Evolutionary conservation across 2,113 vertebrate species (phyloP).

Genomic region (Melanotaenia duboulayi): DNA sequence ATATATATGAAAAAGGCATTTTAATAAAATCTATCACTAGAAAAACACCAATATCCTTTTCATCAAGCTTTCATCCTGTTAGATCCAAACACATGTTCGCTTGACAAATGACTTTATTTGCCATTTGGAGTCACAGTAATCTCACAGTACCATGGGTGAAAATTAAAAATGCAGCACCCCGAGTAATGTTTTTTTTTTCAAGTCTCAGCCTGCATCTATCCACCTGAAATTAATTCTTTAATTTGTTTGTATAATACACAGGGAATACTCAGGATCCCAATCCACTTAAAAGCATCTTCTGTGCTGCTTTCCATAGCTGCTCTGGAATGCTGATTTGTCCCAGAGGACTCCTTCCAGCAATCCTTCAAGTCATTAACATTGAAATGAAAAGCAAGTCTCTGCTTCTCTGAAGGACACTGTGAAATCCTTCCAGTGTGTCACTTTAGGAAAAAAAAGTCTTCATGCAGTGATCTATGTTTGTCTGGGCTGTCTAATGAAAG

Average conservation of each 20-base stretch:
- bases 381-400: slow-evolving; percentile 32
- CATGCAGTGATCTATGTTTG: neutral
- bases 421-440: slow-evolving; percentile 40
- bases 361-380: slow-evolving; percentile 54
- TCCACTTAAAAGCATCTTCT: slow-evolving; percentile 69
- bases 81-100: slow-evolving; percentile 48
- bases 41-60: slow-evolving; percentile 32
- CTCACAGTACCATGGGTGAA: slow-evolving; percentile 50
- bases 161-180: slow-evolving; percentile 68
- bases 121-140: slow-evolving; percentile 65
- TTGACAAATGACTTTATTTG: slow-evolving; percentile 72
- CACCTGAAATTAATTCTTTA: slow-evolving; percentile 79
- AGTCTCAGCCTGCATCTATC: slow-evolving; percentile 73
- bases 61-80: slow-evolving; percentile 47
- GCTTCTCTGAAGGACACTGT: slow-evolving; percentile 42
- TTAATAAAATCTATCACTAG: slow-evolving; percentile 33
- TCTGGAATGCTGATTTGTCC: slow-evolving; percentile 61
- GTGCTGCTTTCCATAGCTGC: slow-evolving; percentile 62
- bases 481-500: slow-evolving; percentile 5
- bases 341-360: slow-evolving; percentile 46
- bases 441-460: slow-evolving; percentile 16
- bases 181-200: slow-evolving; percentile 69
- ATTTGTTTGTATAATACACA: slow-evolving; percentile 77
- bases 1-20: neutral
- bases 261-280: slow-evolving; percentile 76